Evolutionary conservation across 2,888 invertebrate species (phyloP).

Genomic region (Pristionchus fissidentatus): DNA sequence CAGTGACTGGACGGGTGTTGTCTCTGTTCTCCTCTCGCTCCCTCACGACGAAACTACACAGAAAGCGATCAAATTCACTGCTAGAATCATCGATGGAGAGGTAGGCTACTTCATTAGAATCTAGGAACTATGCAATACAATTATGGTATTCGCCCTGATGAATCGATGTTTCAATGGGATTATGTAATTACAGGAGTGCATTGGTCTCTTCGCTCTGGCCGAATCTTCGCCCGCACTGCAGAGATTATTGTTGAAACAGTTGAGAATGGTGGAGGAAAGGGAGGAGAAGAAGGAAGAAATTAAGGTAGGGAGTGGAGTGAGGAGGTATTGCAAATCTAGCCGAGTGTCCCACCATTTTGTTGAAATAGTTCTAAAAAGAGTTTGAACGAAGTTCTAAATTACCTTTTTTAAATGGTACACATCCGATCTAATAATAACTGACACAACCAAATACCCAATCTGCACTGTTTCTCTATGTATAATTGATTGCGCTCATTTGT

Average conservation of each 20-base stretch:
- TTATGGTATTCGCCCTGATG: not conserved
- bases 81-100: slow-evolving; percentile 16
- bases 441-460: too few species aligned
- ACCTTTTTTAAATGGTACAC: too few species aligned
- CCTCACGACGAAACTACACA: not conserved
- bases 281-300: slow-evolving; percentile 22
- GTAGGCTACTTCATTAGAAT: not conserved
- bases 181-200: slow-evolving; percentile 32
- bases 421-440: too few species aligned
- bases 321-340: too few species aligned
- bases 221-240: slow-evolving; percentile 33
- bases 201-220: slow-evolving; percentile 46
- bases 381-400: too few species aligned
- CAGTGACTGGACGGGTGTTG: slow-evolving; percentile 40
- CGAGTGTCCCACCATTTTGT: too few species aligned
- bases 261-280: slow-evolving; percentile 25
- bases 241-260: slow-evolving; percentile 35
- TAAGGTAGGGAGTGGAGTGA: not conserved
- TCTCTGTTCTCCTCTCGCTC: slow-evolving; percentile 20
- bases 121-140: not conserved
- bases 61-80: slow-evolving; percentile 33
- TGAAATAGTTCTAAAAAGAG: too few species aligned
- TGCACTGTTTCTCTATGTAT: too few species aligned
- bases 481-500: too few species aligned
- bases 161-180: too few species aligned